Evolutionary conservation across 1,140 invertebrate species (phyloP), one percentile per base, ranked within the genome.

Genomic region (Procambarus clarkii): DNA sequence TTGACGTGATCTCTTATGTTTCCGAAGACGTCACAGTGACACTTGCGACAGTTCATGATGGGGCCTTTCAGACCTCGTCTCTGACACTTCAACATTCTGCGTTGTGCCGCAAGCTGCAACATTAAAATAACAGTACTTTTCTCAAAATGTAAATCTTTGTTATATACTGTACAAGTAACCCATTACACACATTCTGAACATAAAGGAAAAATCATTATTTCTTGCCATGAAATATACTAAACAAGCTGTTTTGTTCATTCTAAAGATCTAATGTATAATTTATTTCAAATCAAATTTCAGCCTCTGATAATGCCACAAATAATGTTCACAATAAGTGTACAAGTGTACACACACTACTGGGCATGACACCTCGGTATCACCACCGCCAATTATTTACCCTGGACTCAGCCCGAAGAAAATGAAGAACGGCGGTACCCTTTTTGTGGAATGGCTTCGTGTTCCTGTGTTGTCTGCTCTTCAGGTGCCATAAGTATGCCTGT

Each of bases 21-120:
- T 13, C 85, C 85, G 45, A 87, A 79, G 69, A 87, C 76, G 24
- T 87, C 85, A 79, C 85, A 87, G 76, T 87, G 85, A n/a, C 85
- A 87, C 85, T 87, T 87, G 85, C 85, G 85, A 50, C 85, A 87
- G 44, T 50, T n/a, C 48, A 79, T 78, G 48, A 87, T 79, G 76
- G 85, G 85, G 2, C 76, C 85, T 50, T 79, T 87, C 5, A 87
- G 50, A n/a, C 85, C 85, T 5, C 85, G 74, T 15, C 85, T 46
- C 74, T 78, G 76, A n/a, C 54, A 79, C 85, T 87, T 87, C 76
- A 87, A 21, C 46, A 87, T 87, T 21, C 48, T 58, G 8, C 85
- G 74, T 45, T 87, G 85, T 7, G 85, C 50, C 0, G 85, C 85
- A 34, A 87, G 21, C 85, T 87, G 76, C 24, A 54, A 5, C 13